Percentiles rank a stretch among this genome's conserved stretches.
phyloP scores from a whole-genome alignment of 2,888 invertebrate genomes.

The Dicycla oo region DNA sequence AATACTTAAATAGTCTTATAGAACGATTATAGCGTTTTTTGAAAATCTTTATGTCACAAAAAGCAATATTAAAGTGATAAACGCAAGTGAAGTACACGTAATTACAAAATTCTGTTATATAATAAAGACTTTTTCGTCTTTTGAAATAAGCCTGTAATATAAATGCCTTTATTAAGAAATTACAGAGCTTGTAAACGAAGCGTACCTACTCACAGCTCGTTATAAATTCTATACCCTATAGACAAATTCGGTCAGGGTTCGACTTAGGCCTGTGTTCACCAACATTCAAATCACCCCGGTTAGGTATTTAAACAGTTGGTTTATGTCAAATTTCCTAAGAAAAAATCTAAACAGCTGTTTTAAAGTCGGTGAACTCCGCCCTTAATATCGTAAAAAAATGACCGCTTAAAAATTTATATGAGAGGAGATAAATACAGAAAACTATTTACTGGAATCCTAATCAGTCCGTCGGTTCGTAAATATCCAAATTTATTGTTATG shows the following conservation, averaged over 20 bases:
- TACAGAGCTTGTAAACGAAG: background rate
- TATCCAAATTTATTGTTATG: constrained; percentile 40
- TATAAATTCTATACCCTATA: background rate
- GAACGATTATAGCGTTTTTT: constrained; percentile 22
- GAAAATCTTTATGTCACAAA: constrained; percentile 30
- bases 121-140: constrained; percentile 16
- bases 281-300: too few relatives aligned
- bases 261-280: too few relatives aligned
- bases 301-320: too few relatives aligned
- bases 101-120: background rate
- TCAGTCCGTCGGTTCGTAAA: constrained; percentile 33
- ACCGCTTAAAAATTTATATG: constrained; percentile 15
- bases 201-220: background rate
- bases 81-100: constrained; percentile 23
- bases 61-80: constrained; percentile 20
- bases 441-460: constrained; percentile 22
- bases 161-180: background rate
- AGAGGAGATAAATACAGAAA: constrained; percentile 13
- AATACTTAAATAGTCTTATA: constrained; percentile 30
- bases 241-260: background rate
- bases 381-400: constrained; percentile 21
- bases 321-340: too few relatives aligned
- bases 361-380: too few relatives aligned
- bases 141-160: background rate
- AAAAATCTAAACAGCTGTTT: too few relatives aligned